phyloP scores from a whole-genome alignment of 1,140 invertebrate species.

The Drosophila virilis region DNA sequence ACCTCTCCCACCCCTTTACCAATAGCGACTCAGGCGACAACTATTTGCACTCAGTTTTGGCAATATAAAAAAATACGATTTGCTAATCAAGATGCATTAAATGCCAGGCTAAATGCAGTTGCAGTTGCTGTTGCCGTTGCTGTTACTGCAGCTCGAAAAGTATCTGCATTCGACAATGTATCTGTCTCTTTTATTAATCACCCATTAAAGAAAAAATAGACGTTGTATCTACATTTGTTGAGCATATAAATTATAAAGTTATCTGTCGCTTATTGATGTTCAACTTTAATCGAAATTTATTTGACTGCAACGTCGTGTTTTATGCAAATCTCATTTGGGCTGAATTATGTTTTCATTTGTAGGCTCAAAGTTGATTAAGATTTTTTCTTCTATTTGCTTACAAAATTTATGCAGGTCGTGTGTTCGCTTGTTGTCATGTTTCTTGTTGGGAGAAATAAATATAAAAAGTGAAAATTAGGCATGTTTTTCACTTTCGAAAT shows the following conservation, averaged over 20 bases:
- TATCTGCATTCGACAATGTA: background rate
- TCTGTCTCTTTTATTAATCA: constrained; percentile 56
- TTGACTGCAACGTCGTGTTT: constrained; percentile 72
- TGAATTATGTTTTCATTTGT: constrained; percentile 81
- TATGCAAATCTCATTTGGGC: constrained; percentile 71
- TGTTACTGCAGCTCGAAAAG: background rate
- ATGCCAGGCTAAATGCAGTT: constrained; percentile 49
- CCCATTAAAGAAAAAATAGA: constrained; percentile 37
- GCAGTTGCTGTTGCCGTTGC: constrained; percentile 14
- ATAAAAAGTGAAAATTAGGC: constrained; percentile 71
- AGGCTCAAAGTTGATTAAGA: constrained; percentile 69
- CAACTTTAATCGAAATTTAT: constrained; percentile 61
- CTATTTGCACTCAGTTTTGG: constrained; percentile 43
- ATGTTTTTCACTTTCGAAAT: constrained; percentile 70
- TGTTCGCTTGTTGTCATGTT: constrained; percentile 36
- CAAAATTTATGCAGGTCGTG: constrained; percentile 65
- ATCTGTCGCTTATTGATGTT: constrained; percentile 54
- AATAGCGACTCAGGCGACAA: constrained; percentile 24
- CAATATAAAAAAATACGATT: background rate
- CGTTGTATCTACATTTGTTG: constrained; percentile 67
- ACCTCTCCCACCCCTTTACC: background rate
- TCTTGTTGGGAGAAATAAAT: constrained; percentile 52
- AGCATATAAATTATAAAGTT: constrained; percentile 73
- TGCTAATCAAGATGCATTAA: constrained; percentile 55
- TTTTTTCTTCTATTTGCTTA: constrained; percentile 29